Evolutionary conservation across 2,113 vertebrate genomes (phyloP), one percentile per base, ranked within the genome.

Genomic region (Burhinus oedicnemus): DNA sequence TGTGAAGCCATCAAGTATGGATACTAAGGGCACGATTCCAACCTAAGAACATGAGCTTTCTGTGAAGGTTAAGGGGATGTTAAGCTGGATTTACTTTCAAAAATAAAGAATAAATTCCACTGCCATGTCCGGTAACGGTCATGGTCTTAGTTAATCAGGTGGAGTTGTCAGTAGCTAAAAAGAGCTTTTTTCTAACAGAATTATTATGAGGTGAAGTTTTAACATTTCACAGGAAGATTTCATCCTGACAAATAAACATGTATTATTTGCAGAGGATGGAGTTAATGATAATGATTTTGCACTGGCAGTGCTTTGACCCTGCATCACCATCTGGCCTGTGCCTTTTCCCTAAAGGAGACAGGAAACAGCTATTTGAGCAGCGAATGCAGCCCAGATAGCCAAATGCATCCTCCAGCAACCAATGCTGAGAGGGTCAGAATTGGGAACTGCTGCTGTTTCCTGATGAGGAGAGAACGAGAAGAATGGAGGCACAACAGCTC

Each of bases 31-130:
- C 96, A 96, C 74, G 42, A 93, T 97, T 98, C 96, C 94, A 98
- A 82, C 65, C 69, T 93, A 89, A 95, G 94, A 97, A 95, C 88
- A 97, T 91, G 96, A 98, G 97, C 97, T 97, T 96, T 95, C 94
- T 94, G 95, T 98, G 91, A 96, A 98, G 95, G 93, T 97, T 98
- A 97, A 95, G 83, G 72, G 81, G 69, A 93, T 93, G 75, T 86
- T 97, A 97, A 97, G 66, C 92, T 95, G 94, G 97, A 98, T 96
- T 95, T 97, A 81, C 78, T 83, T 93, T 96, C 83, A 97, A 90
- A 97, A 97, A 95, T 96, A 96, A 97, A 95, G 55, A 97, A 94
- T 81, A 79, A 55, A 76, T 93, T 88, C 47, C 49, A 78, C 44
- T 91, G 79, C 34, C 54, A 61, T 74, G 21, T 85, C 52, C 68